Percentiles rank a stretch among this genome's conserved stretches.
Conservation (phyloP, 2,888 invertebrate species). For the Agrotis ipsilon region DNA sequence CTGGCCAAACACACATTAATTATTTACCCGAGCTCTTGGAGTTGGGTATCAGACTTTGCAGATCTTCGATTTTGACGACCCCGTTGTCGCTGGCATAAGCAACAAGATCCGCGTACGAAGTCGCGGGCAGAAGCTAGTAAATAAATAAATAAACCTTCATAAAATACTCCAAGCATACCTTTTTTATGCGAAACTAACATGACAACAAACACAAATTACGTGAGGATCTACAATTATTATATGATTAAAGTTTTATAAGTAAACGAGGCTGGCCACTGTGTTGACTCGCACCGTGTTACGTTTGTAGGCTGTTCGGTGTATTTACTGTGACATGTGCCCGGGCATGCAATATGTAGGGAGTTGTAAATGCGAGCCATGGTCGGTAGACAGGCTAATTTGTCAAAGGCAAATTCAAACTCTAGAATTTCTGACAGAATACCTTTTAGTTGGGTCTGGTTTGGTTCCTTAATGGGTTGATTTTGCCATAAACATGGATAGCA, state of each 20-base stretch:
- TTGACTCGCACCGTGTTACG: slow-evolving; percentile 35
- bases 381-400: not conserved
- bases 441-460: not conserved
- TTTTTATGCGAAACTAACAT: slow-evolving; percentile 20
- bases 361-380: not conserved
- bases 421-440: not conserved
- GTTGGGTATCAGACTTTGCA: too few species aligned
- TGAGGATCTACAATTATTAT: slow-evolving; percentile 9
- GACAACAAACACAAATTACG: slow-evolving; percentile 11
- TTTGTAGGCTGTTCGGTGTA: slow-evolving; percentile 24
- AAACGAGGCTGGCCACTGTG: slow-evolving; percentile 14
- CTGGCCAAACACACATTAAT: too few species aligned
- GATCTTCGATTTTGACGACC: too few species aligned
- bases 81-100: too few species aligned
- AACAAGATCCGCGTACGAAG: too few species aligned
- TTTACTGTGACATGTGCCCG: slow-evolving; percentile 19
- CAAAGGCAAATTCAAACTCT: not conserved
- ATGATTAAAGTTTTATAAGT: slow-evolving; percentile 28
- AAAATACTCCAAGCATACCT: not conserved
- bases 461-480: too few species aligned
- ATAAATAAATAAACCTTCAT: too few species aligned
- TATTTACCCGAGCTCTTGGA: too few species aligned
- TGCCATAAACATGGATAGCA: too few species aligned
- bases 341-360: slow-evolving; percentile 46
- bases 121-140: too few species aligned